Base-by-base conservation (phyloP, 92 coral and sea anemone genomes). In the Zoanthus gigantus region DNA sequence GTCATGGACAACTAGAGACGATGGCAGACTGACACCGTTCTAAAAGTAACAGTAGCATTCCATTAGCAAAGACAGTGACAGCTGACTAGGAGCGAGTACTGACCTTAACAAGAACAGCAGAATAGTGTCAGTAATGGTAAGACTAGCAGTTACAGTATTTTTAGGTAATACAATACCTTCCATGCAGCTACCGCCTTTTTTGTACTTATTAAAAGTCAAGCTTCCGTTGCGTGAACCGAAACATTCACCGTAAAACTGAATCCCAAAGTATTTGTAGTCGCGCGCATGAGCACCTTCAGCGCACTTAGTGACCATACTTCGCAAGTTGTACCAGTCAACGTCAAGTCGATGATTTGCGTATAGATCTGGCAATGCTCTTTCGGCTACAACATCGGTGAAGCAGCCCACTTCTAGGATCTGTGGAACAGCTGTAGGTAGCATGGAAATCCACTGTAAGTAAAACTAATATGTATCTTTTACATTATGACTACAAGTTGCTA, bases 241-340 rank as follows among this genome's bases (percentile, higher is more conserved):
- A 47, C 94, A 91, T 72, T 91, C 94, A 32, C 94, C 94, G 68
- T 30, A 91, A 77, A 88, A 91, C 83, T 91, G 94, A 46, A 91
- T 85, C 4, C 94, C 94, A 69, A 91, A 91, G 81, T 88, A 88
- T 79, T 85, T 88, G 90, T 88, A 91, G 48, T 88, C 94, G 5
- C 68, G 72, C 50, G 87, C 91, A 65, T 83, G 87, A 57, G 94
- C 94, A 2, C 86, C 81, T 73, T 91, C 94, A 45, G 94, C 94
- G 67, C 94, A 91, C 74, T 83, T 88, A 9, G 89, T 84, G 3
- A 91, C 94, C 94, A 91, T 88, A 71, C 91, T 88, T 15, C 92
- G 83, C 10, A 91, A 47, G 78, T 91, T 88, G 82, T 56, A 77
- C 94, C 94, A 91, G 73, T 91, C 89, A 0, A 91, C 47, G 34